phyloP scores from a whole-genome alignment of 1,140 invertebrate species.

The Drosophila repletoides region DNA sequence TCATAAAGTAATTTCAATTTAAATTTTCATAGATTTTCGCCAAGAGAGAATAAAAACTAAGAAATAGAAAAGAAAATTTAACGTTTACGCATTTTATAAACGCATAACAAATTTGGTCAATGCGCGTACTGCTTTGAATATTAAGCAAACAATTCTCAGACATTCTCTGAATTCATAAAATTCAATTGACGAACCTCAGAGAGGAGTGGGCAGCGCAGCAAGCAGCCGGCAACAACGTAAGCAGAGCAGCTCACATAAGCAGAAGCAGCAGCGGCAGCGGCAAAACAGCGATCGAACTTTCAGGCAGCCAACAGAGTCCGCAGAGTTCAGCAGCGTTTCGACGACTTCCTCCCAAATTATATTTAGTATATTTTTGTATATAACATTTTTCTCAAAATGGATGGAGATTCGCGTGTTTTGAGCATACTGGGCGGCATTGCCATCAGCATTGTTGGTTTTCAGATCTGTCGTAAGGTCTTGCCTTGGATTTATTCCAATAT shows the following conservation, averaged over 20 bases:
- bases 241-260: constrained; percentile 5
- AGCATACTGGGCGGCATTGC: constrained; percentile 57
- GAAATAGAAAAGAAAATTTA: constrained; percentile 20
- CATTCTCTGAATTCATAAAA: constrained; percentile 26
- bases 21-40: constrained; percentile 27
- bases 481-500: constrained; percentile 82
- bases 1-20: constrained; percentile 44
- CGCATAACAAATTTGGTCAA: constrained; percentile 20
- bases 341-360: no score
- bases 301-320: constrained; percentile 26
- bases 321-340: background rate
- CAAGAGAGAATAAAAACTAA: background rate
- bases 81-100: constrained; percentile 27
- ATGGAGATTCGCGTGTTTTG: constrained; percentile 47
- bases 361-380: background rate
- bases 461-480: constrained; percentile 66
- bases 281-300: background rate
- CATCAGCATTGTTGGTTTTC: constrained; percentile 69
- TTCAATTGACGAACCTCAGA: constrained; percentile 22
- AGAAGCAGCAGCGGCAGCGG: constrained; percentile 1
- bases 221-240: constrained; percentile 10
- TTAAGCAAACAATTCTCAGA: constrained; percentile 13
- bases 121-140: constrained; percentile 49
- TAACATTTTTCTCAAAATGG: constrained; percentile 26
- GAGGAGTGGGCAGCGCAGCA: constrained; percentile 4